Conservation (phyloP, 2,888 invertebrate species). For the Lepeophtheirus nordmannii region DNA sequence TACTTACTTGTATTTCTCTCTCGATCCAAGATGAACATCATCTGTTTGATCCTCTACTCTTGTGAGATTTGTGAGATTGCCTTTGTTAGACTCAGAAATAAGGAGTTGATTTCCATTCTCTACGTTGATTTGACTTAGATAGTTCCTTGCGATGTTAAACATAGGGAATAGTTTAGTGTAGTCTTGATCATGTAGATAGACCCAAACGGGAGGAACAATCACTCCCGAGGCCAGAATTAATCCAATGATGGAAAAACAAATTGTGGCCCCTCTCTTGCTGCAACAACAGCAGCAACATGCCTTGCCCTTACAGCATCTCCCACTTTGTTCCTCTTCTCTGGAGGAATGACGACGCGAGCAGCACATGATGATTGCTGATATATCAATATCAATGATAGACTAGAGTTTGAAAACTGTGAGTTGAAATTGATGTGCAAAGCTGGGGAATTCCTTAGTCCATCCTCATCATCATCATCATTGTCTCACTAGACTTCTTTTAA, state of each 20-base stretch:
- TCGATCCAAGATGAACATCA: background rate
- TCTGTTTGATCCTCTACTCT: background rate
- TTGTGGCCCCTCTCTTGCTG: slow-evolving; percentile 16
- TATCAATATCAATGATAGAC: too few species aligned
- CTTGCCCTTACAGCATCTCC: slow-evolving; percentile 4
- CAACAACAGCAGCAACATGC: slow-evolving; percentile 16
- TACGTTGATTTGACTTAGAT: background rate
- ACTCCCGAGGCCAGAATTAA: slow-evolving; percentile 9
- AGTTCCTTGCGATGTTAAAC: slow-evolving; percentile 4
- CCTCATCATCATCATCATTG: too few species aligned
- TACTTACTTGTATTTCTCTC: slow-evolving; percentile 12
- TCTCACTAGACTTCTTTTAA: too few species aligned
- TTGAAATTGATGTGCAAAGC: too few species aligned
- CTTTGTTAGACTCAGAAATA: background rate
- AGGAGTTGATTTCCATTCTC: background rate
- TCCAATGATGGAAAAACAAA: slow-evolving; percentile 8
- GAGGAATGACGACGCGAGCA: too few species aligned
- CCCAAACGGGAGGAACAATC: slow-evolving; percentile 5
- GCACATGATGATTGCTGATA: too few species aligned
- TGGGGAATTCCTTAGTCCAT: too few species aligned
- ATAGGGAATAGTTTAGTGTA: slow-evolving; percentile 16
- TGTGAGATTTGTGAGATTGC: background rate
- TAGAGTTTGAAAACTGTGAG: too few species aligned
- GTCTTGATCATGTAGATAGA: slow-evolving; percentile 10
- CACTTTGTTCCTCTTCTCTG: background rate